phyloP scores from a whole-genome alignment of 2,888 invertebrate species.

The Conops quadrifasciatus region DNA sequence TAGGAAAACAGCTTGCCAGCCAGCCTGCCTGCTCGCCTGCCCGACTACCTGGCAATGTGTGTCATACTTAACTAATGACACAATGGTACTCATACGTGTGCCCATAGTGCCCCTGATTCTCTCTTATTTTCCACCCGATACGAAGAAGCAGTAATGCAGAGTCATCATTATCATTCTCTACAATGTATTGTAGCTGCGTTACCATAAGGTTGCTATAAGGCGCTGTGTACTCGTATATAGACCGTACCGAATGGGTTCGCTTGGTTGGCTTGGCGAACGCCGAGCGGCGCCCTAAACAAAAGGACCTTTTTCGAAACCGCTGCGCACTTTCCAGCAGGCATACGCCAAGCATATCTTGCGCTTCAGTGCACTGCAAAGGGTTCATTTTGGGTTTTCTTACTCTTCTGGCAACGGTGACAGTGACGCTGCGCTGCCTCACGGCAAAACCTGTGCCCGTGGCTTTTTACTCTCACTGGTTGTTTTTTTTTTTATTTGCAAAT shows the following conservation, averaged over 20 bases:
- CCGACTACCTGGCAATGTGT: neutral
- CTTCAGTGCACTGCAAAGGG: constrained; percentile 4
- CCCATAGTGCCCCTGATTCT: constrained; percentile 22
- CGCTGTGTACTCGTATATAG: neutral
- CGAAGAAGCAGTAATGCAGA: too few species aligned
- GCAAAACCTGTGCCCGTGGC: too few species aligned
- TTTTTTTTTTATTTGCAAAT: neutral
- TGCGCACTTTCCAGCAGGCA: neutral
- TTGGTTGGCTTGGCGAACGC: neutral
- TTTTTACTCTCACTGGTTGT: neutral
- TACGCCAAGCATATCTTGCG: neutral
- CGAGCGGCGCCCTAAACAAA: neutral
- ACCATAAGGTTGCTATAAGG: neutral
- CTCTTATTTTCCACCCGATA: neutral
- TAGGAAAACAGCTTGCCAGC: neutral
- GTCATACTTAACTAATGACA: constrained; percentile 22
- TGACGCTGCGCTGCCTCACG: neutral
- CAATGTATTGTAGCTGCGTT: too few species aligned
- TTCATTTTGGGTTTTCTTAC: neutral
- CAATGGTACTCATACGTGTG: constrained; percentile 20
- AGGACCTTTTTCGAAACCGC: neutral
- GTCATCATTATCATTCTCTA: too few species aligned
- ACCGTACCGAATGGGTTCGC: neutral
- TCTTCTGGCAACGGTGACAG: neutral
- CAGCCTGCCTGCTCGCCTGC: neutral